These are phyloP conservation scores for Spinus olivaceus DNA, from an alignment of 2,797 vertebrate genomes.

Conservation along the genomic window DNA sequence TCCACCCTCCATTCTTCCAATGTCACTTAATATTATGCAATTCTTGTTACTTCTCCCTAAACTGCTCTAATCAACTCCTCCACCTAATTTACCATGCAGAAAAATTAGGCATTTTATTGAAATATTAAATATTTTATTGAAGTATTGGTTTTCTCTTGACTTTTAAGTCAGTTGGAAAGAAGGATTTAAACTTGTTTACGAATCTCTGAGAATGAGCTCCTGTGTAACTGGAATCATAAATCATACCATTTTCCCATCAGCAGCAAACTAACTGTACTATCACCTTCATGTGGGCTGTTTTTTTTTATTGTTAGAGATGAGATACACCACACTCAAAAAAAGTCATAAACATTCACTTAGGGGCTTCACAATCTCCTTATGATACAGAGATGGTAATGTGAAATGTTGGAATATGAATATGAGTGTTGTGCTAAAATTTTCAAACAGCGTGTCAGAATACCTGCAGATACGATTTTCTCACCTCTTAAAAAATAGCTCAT, in stretches of 20 bases:
- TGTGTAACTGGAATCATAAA: not conserved
- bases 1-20: not conserved
- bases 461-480: not conserved
- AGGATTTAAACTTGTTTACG: not conserved
- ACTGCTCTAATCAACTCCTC: not conserved
- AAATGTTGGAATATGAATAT: not conserved
- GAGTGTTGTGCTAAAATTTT: not conserved
- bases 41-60: not conserved
- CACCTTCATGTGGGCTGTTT: not conserved
- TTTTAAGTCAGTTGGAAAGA: not conserved
- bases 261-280: not conserved
- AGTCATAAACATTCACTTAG: not conserved
- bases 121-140: not conserved
- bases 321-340: not conserved
- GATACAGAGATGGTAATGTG: not conserved
- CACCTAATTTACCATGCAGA: not conserved
- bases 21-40: not conserved
- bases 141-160: not conserved
- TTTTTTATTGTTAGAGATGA: not conserved
- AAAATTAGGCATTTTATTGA: conserved; percentile 5
- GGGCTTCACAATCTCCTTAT: not conserved
- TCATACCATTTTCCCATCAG: not conserved
- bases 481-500: not conserved
- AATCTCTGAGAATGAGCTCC: not conserved
- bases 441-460: not conserved